phyloP scores from a whole-genome alignment of 2,888 invertebrate species.

The Phaonia tiefii region DNA sequence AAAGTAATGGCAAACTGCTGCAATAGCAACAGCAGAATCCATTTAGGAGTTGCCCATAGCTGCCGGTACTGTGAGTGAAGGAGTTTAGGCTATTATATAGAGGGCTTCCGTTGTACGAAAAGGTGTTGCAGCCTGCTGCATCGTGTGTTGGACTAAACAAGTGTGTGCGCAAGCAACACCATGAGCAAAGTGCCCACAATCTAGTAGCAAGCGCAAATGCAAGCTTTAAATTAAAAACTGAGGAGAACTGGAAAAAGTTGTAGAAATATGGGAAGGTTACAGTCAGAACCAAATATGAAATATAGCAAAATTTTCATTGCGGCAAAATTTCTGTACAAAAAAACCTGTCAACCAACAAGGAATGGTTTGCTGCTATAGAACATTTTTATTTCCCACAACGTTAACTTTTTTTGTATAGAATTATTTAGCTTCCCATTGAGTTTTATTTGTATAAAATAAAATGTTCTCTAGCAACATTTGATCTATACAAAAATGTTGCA shows the following conservation, averaged over 20 bases:
- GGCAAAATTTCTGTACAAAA: too few relatives aligned
- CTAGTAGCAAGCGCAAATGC: slow-evolving; percentile 60
- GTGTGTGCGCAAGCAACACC: slow-evolving; percentile 14
- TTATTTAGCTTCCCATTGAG: too few relatives aligned
- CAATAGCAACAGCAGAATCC: neutral
- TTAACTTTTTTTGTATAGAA: too few relatives aligned
- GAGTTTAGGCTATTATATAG: slow-evolving; percentile 63
- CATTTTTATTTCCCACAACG: too few relatives aligned
- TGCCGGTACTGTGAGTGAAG: slow-evolving; percentile 53
- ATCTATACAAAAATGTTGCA: too few relatives aligned
- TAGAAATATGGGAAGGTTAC: slow-evolving; percentile 20
- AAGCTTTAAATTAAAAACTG: slow-evolving; percentile 63
- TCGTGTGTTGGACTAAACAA: slow-evolving; percentile 23
- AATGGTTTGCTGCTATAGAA: too few relatives aligned
- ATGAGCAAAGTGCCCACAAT: slow-evolving; percentile 56
- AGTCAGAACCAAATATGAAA: too few relatives aligned
- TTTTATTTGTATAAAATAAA: too few relatives aligned
- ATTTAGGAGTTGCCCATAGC: slow-evolving; percentile 31
- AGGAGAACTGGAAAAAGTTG: slow-evolving; percentile 46
- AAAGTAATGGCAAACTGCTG: too few relatives aligned
- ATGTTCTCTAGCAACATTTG: too few relatives aligned
- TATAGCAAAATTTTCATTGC: too few relatives aligned
- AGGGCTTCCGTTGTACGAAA: slow-evolving; percentile 59
- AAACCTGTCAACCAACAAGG: too few relatives aligned
- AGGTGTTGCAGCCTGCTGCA: slow-evolving; percentile 6